Evolutionary conservation across 2,797 vertebrate genomes (phyloP), one percentile per base, ranked within the genome.

Genomic region (Microctenopoma lineatum): DNA sequence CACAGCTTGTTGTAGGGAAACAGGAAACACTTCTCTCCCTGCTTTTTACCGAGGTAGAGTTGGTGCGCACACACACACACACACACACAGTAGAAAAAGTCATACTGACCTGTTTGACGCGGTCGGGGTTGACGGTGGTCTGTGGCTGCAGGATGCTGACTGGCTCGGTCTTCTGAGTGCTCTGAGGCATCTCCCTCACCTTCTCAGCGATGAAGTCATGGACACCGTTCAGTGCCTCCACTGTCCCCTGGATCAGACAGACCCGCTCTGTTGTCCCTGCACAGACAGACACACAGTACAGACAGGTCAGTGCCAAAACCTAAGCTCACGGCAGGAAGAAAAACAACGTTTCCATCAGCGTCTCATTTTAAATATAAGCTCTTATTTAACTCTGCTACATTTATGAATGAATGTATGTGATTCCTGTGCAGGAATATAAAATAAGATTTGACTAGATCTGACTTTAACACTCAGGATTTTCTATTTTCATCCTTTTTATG

Each of bases 191-290:
- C 93, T 98, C 96, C 57, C 96, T 93, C 75, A 98, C 96, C 86
- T 98, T 98, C 89, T 97, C 96, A 0, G 96, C 96, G 48, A 98
- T 98, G 89, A 98, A 98, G 92, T 95, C 95, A 62, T 98, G 96
- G 72, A 97, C 96, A 0, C 94, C 94, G 29, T 96, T 96, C 83
- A 98, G 92, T 7, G 96, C 96, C 87, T 98, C 96, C 73, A 96
- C 96, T 0, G 96, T 96, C 60, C 96, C 96, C 84, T 98, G 96
- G 75, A 98, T 96, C 84, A 98, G 93, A 89, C 96, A 97, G 66
- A 97, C 96, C 0, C 96, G 93, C 90, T 98, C 96, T 64, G 96
- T 98, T 66, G 96, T 98, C 75, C 96, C 96, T 97, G 86, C 29
- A 75, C 32, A 66, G 15, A 81, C 12, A 66, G 3, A 80, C 7